A percentile compares a stretch with the other conserved stretches of the same genome.
Conservation (phyloP, 1,140 invertebrate genomes). For the Conopomorpha cramerella region DNA sequence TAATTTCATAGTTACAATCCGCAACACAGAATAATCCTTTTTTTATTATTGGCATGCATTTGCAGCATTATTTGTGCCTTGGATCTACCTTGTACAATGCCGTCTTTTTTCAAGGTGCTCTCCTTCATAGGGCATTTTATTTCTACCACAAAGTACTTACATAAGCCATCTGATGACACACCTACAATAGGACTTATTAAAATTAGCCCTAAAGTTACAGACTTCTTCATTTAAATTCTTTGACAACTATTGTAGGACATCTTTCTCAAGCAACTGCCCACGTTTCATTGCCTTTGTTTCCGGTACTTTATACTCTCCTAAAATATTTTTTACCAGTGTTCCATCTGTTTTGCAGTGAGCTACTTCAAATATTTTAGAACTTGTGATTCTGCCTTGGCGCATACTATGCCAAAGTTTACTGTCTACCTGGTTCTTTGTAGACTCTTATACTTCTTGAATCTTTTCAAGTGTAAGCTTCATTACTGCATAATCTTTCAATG, state of each 20-base stretch:
- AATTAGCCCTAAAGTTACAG: constrained; percentile 10
- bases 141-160: constrained; percentile 18
- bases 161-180: constrained; percentile 28
- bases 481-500: not conserved
- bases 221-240: constrained; percentile 6
- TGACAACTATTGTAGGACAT: constrained; percentile 13
- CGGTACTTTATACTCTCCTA: constrained; percentile 15
- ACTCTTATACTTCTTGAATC: constrained; percentile 8
- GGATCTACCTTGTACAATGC: constrained; percentile 12
- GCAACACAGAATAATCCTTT: constrained; percentile 14
- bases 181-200: constrained; percentile 16
- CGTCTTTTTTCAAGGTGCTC: constrained; percentile 9
- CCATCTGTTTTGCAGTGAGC: constrained; percentile 22
- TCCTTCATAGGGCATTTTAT: constrained; percentile 23
- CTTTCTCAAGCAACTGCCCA: constrained; percentile 19
- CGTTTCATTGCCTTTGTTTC: constrained; percentile 17
- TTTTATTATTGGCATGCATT: constrained; percentile 15
- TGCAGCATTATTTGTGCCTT: constrained; percentile 22
- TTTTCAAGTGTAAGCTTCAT: not conserved
- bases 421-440: constrained; percentile 8
- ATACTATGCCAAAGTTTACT: constrained; percentile 22
- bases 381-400: constrained; percentile 29
- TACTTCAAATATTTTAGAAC: constrained; percentile 28
- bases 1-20: constrained; percentile 10
- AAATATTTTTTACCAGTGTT: constrained; percentile 15